phyloP scores from a whole-genome alignment of 2,797 vertebrate species.

The Myotis vivesi region DNA sequence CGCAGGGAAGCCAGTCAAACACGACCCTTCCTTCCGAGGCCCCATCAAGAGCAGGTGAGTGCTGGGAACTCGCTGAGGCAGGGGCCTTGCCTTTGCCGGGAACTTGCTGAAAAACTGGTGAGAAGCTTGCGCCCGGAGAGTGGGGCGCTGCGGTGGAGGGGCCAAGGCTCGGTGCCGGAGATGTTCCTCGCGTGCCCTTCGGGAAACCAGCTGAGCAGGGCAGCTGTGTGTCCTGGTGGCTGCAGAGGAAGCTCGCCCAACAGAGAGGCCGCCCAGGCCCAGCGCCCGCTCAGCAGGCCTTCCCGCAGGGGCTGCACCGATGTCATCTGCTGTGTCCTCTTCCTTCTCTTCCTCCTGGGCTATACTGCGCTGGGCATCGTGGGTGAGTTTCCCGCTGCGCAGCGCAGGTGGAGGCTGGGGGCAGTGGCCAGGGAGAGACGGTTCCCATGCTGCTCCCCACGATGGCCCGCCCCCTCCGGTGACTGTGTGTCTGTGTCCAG shows the following conservation, averaged over 20 bases:
- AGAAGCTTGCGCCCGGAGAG: neutral
- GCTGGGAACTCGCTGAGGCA: neutral
- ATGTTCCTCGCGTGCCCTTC: neutral
- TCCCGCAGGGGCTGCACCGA: slow-evolving; percentile 91
- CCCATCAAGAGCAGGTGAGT: slow-evolving; percentile 90
- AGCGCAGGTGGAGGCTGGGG: neutral
- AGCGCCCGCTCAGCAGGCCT: neutral
- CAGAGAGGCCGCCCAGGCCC: too few relatives aligned
- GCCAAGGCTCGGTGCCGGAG: neutral
- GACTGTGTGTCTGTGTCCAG: slow-evolving; percentile 75
- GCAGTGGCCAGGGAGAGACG: neutral
- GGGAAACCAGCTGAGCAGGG: neutral
- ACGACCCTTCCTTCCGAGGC: slow-evolving; percentile 88
- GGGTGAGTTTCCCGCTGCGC: slow-evolving; percentile 83
- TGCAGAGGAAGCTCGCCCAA: neutral
- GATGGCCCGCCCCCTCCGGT: neutral
- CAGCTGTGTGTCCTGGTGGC: too few relatives aligned
- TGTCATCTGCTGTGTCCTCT: slow-evolving; percentile 91
- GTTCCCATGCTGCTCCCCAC: neutral
- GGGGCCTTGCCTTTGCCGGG: neutral
- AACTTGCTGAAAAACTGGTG: neutral
- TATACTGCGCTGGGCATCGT: slow-evolving; percentile 90
- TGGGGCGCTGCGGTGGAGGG: neutral
- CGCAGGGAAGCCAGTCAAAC: slow-evolving; percentile 86
- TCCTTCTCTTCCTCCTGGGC: slow-evolving; percentile 87